Evolutionary conservation across 1,140 invertebrate species (phyloP).

Genomic region (Phortica variegata): DNA sequence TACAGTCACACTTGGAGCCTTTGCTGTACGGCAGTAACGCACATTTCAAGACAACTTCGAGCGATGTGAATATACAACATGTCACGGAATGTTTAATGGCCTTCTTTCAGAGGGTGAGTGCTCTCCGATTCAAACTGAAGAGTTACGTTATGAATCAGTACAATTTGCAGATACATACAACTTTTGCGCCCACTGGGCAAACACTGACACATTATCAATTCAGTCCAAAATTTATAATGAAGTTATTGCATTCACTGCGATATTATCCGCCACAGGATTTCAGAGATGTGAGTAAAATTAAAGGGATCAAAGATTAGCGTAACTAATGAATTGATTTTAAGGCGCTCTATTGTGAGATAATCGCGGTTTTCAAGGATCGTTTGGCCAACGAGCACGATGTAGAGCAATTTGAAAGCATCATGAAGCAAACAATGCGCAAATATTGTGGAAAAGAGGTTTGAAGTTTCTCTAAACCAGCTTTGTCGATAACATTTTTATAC

Average conservation of each 20-base stretch:
- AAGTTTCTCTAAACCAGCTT: not conserved
- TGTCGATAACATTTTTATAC: not conserved
- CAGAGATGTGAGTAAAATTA: conserved; percentile 47
- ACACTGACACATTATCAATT: conserved; percentile 49
- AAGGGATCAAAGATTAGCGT: too few species aligned
- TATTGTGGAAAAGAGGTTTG: conserved; percentile 50
- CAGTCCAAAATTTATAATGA: conserved; percentile 53
- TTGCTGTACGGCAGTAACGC: conserved; percentile 19
- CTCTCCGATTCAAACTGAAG: too few species aligned
- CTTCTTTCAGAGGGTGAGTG: conserved; percentile 45
- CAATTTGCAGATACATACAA: conserved; percentile 29
- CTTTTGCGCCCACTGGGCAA: conserved; percentile 20
- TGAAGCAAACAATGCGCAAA: conserved; percentile 62
- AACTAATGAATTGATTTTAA: too few species aligned
- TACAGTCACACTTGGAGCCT: conserved; percentile 45
- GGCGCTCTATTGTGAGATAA: conserved; percentile 74
- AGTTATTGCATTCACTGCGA: conserved; percentile 36
- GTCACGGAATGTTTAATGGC: conserved; percentile 47
- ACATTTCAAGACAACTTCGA: conserved; percentile 27
- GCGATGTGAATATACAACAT: conserved; percentile 35
- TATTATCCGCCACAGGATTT: conserved; percentile 46
- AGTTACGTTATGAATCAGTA: too few species aligned
- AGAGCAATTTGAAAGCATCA: conserved; percentile 67
- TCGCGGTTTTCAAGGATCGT: conserved; percentile 76
- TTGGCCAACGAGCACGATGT: conserved; percentile 70